Base-by-base conservation (phyloP, 2,888 invertebrate species). In the Caenorhabditis imperialis region DNA sequence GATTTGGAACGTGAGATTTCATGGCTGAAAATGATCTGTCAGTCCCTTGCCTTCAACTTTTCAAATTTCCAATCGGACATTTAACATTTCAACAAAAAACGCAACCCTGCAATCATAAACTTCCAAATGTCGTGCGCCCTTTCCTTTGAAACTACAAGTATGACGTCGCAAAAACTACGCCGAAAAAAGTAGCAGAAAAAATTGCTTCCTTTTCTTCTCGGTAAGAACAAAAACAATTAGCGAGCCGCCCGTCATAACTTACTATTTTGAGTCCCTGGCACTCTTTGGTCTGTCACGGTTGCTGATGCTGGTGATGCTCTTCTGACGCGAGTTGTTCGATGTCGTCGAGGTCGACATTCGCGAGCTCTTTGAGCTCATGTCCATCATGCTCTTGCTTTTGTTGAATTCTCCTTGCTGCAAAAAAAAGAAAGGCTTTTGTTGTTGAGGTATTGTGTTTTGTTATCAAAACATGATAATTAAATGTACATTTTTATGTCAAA, bases 1-100 rank as follows among this genome's bases (percentile, higher is more conserved):
- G 82, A 82, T 44, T 81, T 82, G 22, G 60, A 54, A n/a, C 80
- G 55, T 10, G 76, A 58, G 20, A 77, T 62, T 12, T 69, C 69
- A n/a, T 48, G n/a, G 8, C 76, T 76, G 30, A 18, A 76, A 53
- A 16, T 1, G 42, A n/a, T 18, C 22, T 30, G 30, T 16, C 35
- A 12, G 35, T 10, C 7, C 35, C 12, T 10, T 7, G 8, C 12
- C 35, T 10, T n/a, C n/a, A n/a, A n/a, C n/a, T n/a, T n/a, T n/a
- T n/a, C n/a, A n/a, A n/a, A n/a, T n/a, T n/a, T n/a, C n/a, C n/a
- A n/a, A n/a, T n/a, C n/a, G n/a, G n/a, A n/a, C n/a, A n/a, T n/a
- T n/a, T n/a, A n/a, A n/a, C n/a, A n/a, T n/a, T n/a, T n/a, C n/a
- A n/a, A n/a, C n/a, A n/a, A n/a, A n/a, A n/a, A n/a, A n/a, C n/a